Percentiles rank a stretch among this genome's conserved stretches.
Evolutionary conservation across 2,113 vertebrate genomes (phyloP).

Genomic region (Callionymus lyra): DNA sequence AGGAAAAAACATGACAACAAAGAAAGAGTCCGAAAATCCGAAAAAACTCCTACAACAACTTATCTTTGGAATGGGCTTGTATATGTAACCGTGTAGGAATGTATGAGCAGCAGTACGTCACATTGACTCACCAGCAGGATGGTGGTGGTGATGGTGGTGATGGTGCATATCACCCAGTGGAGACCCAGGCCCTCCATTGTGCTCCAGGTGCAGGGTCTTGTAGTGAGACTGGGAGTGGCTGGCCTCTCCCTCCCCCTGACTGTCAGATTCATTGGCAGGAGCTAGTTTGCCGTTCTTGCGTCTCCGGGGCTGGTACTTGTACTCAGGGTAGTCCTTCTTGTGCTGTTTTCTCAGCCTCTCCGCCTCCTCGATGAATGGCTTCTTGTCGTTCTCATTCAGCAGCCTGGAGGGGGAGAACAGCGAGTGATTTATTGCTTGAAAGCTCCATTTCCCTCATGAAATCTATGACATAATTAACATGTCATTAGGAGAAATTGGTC

Average conservation of each 20-base stretch:
- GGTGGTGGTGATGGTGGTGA: slow-evolving; percentile 68
- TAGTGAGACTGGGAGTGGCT: slow-evolving; percentile 90
- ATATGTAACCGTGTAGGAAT: too few species aligned
- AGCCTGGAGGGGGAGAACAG: slow-evolving; percentile 64
- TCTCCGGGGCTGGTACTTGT: slow-evolving; percentile 95
- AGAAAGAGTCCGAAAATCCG: too few species aligned
- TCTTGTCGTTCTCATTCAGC: slow-evolving; percentile 91
- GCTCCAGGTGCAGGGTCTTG: slow-evolving; percentile 86
- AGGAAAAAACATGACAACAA: too few species aligned
- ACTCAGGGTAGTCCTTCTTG: slow-evolving; percentile 97
- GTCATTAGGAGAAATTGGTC: too few species aligned
- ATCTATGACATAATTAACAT: too few species aligned
- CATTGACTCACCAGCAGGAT: slow-evolving; percentile 75
- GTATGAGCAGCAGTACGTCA: too few species aligned
- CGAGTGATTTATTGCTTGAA: slow-evolving; percentile 9
- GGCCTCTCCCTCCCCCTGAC: slow-evolving; percentile 80
- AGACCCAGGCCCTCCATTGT: slow-evolving; percentile 73
- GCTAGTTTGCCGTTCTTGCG: slow-evolving; percentile 92
- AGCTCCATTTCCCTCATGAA: too few species aligned
- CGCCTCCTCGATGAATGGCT: slow-evolving; percentile 95
- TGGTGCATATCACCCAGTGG: slow-evolving; percentile 84
- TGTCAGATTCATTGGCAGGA: slow-evolving; percentile 74
- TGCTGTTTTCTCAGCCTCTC: slow-evolving; percentile 95
- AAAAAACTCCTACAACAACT: too few species aligned
- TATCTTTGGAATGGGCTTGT: too few species aligned